These are phyloP conservation scores for Dipus sagitta DNA, from an alignment of 2,797 vertebrate species.

Conservation along the genomic window DNA sequence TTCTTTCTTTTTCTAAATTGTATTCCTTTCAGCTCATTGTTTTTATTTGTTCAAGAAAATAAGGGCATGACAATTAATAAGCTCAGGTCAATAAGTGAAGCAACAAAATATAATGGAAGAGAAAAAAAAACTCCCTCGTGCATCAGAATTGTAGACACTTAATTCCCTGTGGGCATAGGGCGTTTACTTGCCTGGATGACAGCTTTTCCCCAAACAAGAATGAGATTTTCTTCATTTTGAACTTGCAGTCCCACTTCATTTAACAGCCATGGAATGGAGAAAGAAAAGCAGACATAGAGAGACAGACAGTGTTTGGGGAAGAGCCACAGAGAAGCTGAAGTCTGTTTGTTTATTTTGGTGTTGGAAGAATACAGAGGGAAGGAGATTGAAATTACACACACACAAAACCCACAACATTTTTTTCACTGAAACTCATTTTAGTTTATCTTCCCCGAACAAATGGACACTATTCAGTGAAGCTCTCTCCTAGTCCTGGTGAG, in stretches of 20 bases:
- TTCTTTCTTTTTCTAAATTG: neutral
- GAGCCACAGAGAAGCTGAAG: constrained; percentile 47
- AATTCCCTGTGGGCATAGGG: neutral
- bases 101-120: constrained; percentile 55
- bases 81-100: constrained; percentile 44
- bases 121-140: neutral
- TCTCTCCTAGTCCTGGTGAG: constrained; percentile 21
- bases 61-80: constrained; percentile 69
- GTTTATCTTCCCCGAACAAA: constrained; percentile 71
- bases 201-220: constrained; percentile 61
- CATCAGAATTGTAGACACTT: constrained; percentile 17
- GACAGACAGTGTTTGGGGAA: constrained; percentile 60
- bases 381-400: constrained; percentile 54
- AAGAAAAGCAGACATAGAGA: constrained; percentile 53
- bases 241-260: constrained; percentile 59
- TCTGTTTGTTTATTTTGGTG: constrained; percentile 66
- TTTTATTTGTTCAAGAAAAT: constrained; percentile 62
- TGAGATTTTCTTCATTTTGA: constrained; percentile 70
- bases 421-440: constrained; percentile 63
- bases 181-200: constrained; percentile 54
- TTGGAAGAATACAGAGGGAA: constrained; percentile 65
- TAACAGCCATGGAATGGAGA: constrained; percentile 69
- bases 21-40: constrained; percentile 31
- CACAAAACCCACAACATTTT: neutral
- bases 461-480: constrained; percentile 59